Percentiles rank a stretch among this genome's conserved stretches.
These are phyloP conservation scores for Phania funesta DNA, from an alignment of 2,888 invertebrate genomes.

Conservation along the genomic window DNA sequence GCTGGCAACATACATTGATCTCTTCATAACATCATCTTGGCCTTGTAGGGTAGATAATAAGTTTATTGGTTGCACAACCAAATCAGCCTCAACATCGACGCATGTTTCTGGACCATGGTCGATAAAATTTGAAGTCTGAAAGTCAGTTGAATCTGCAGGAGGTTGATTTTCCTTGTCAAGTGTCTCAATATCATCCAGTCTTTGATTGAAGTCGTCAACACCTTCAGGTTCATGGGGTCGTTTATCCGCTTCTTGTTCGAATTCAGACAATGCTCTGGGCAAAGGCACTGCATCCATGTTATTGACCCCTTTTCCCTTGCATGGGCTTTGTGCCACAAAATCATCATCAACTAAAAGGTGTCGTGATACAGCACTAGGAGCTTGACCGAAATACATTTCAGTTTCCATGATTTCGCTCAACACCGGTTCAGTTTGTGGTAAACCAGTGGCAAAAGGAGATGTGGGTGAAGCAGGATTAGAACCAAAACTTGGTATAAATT, in stretches of 20 bases:
- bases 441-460: conserved; percentile 31
- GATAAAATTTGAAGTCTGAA: conserved; percentile 59
- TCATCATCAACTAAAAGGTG: conserved; percentile 73
- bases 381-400: conserved; percentile 62
- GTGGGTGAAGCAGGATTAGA: conserved; percentile 83
- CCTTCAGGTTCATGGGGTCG: conserved; percentile 77
- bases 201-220: conserved; percentile 50
- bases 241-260: conserved; percentile 76
- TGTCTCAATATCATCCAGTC: conserved; percentile 15
- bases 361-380: conserved; percentile 65
- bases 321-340: conserved; percentile 87
- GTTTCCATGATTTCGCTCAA: conserved; percentile 50
- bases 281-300: conserved; percentile 78
- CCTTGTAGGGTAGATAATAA: conserved; percentile 68
- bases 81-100: conserved; percentile 70
- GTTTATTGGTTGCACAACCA: conserved; percentile 55
- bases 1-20: conserved; percentile 74
- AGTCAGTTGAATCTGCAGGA: conserved; percentile 50
- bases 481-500: conserved; percentile 83
- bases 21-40: conserved; percentile 74
- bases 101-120: conserved; percentile 76
- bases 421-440: conserved; percentile 26
- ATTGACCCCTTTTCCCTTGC: conserved; percentile 82
- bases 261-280: conserved; percentile 76
- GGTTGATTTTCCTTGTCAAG: background rate